These are phyloP conservation scores for Andrena bucephala DNA, from an alignment of 2,888 invertebrate genomes.

Conservation along the genomic window DNA sequence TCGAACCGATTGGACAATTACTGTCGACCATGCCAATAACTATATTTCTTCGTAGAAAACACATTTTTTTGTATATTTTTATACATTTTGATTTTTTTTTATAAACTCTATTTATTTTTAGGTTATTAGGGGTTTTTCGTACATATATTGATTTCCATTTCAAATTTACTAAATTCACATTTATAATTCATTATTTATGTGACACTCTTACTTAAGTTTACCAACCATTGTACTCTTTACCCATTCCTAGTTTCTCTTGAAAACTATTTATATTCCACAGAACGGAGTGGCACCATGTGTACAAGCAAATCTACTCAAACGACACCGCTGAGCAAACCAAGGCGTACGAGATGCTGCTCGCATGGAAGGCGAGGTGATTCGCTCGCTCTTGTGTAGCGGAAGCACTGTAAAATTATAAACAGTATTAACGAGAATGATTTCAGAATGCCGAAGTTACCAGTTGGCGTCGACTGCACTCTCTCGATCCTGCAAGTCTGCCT, in stretches of 20 bases:
- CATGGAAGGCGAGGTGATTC: slow-evolving; percentile 82
- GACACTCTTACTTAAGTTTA: too few species aligned
- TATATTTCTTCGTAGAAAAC: too few species aligned
- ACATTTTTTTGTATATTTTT: too few species aligned
- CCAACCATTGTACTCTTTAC: too few species aligned
- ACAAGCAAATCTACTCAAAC: slow-evolving; percentile 80
- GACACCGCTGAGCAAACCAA: slow-evolving; percentile 74
- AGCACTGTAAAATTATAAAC: not conserved
- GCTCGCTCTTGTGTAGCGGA: not conserved
- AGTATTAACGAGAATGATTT: slow-evolving; percentile 15
- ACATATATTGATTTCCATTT: too few species aligned
- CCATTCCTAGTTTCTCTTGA: not conserved
- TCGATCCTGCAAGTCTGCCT: slow-evolving; percentile 80
- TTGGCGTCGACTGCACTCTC: slow-evolving; percentile 81
- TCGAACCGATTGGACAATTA: too few species aligned
- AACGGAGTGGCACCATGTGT: slow-evolving; percentile 81
- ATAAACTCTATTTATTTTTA: too few species aligned
- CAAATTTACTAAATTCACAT: too few species aligned
- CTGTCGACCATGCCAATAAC: too few species aligned
- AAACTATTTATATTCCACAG: slow-evolving; percentile 49
- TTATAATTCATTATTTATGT: too few species aligned
- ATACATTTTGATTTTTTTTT: too few species aligned
- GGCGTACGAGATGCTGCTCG: slow-evolving; percentile 78
- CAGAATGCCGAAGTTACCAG: slow-evolving; percentile 80
- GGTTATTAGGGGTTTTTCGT: too few species aligned